Evolutionary conservation across 1,140 invertebrate species (phyloP).

Genomic region (Lucilia cuprina): DNA sequence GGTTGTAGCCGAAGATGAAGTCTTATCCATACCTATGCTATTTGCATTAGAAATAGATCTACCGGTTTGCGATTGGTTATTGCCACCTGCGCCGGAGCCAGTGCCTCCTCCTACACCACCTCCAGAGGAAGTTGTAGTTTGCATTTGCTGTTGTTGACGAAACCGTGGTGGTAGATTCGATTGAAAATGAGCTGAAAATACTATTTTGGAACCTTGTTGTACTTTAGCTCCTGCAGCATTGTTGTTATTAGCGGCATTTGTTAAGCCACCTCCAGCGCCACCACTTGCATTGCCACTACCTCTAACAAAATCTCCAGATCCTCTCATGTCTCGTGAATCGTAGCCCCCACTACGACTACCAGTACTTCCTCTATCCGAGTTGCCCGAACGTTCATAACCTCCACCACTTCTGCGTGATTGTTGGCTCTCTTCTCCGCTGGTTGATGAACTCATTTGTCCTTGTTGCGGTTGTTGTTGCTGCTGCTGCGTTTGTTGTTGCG

Average conservation of each 20-base stretch:
- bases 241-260: not conserved
- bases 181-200: constrained; percentile 77
- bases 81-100: constrained; percentile 44
- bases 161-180: constrained; percentile 85
- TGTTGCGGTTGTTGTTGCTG: constrained; percentile 37
- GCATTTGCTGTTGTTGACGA: constrained; percentile 74
- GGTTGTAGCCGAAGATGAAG: constrained; percentile 56
- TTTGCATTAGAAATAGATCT: constrained; percentile 52
- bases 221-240: constrained; percentile 16
- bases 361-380: constrained; percentile 36
- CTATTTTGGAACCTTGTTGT: constrained; percentile 52
- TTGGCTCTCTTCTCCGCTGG: constrained; percentile 9
- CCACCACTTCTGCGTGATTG: constrained; percentile 38
- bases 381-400: constrained; percentile 36
- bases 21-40: constrained; percentile 58
- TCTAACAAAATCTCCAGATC: not conserved
- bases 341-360: constrained; percentile 36
- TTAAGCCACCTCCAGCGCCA: not conserved
- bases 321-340: constrained; percentile 19
- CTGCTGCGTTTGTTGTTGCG: constrained; percentile 41
- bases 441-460: not conserved
- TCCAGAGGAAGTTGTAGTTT: not conserved
- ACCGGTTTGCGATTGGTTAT: constrained; percentile 41
- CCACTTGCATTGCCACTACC: not conserved
- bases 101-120: constrained; percentile 54